Evolutionary conservation across 2,113 vertebrate genomes (phyloP).

Genomic region (Brienomyrus longianalis): DNA sequence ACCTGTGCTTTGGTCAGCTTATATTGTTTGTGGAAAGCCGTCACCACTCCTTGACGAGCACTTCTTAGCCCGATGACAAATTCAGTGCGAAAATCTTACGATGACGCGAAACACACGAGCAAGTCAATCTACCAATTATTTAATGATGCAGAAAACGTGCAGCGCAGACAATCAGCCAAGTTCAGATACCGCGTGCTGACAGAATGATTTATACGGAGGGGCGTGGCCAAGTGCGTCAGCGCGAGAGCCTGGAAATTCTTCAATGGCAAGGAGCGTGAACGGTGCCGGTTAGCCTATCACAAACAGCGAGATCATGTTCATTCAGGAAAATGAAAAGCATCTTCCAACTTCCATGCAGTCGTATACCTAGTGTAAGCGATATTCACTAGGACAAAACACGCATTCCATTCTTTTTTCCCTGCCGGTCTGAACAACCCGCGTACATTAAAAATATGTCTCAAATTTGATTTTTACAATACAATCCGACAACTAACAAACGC

Average conservation of each 20-base stretch:
- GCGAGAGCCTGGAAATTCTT: neutral
- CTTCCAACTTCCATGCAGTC: neutral
- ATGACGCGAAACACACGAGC: neutral
- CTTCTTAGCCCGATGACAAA: neutral
- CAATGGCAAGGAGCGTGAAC: neutral
- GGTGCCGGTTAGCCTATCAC: neutral
- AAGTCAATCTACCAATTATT: neutral
- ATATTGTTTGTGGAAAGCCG: neutral
- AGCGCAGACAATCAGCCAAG: neutral
- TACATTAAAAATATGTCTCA: neutral
- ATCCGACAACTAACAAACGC: neutral
- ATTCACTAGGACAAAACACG: neutral
- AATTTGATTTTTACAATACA: neutral
- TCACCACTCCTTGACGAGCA: neutral
- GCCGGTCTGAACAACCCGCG: neutral
- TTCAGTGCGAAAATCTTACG: neutral
- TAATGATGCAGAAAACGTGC: neutral
- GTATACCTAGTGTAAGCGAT: neutral
- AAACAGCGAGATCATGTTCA: neutral
- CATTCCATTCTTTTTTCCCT: neutral
- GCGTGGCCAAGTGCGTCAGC: neutral
- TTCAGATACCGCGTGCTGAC: neutral
- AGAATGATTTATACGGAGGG: neutral
- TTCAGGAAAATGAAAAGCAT: neutral
- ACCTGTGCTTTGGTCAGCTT: neutral